Conservation (phyloP, 2,888 invertebrate species). For the Plagodis dolabraria region DNA sequence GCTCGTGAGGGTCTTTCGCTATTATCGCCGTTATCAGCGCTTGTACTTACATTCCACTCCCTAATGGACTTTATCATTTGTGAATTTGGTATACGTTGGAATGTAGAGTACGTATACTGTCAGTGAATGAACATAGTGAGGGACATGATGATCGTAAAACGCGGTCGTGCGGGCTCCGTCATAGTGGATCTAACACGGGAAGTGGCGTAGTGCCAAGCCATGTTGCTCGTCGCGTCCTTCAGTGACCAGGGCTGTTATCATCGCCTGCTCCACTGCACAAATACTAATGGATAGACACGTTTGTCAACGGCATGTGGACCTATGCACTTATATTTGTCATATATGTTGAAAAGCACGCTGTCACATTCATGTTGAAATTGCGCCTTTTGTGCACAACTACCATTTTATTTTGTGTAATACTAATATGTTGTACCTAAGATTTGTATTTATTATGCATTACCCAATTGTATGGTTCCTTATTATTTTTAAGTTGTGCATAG, state of each 20-base stretch:
- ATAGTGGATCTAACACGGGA: slow-evolving; percentile 4
- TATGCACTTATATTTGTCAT: background rate
- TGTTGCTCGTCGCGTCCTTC: slow-evolving; percentile 9
- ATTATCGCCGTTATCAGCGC: slow-evolving; percentile 50
- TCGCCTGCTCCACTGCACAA: slow-evolving; percentile 9
- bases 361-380: too few relatives aligned
- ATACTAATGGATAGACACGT: slow-evolving; percentile 17
- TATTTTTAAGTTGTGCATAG: too few relatives aligned
- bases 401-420: too few relatives aligned
- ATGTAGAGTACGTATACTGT: slow-evolving; percentile 13
- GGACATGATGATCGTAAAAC: slow-evolving; percentile 1
- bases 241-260: slow-evolving; percentile 13
- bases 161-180: background rate
- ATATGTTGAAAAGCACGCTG: too few relatives aligned
- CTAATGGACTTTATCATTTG: slow-evolving; percentile 51
- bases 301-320: slow-evolving; percentile 20
- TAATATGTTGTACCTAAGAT: too few relatives aligned
- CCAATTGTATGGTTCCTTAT: too few relatives aligned
- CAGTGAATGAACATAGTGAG: slow-evolving; percentile 7
- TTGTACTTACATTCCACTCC: slow-evolving; percentile 44
- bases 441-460: too few relatives aligned
- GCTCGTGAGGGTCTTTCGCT: slow-evolving; percentile 50
- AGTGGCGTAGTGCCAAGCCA: slow-evolving; percentile 14
- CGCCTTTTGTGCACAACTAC: too few relatives aligned
- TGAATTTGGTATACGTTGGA: slow-evolving; percentile 13